Evolutionary conservation across 2,888 invertebrate species (phyloP), one percentile per base, ranked within the genome.

Genomic region (Boloria selene): DNA sequence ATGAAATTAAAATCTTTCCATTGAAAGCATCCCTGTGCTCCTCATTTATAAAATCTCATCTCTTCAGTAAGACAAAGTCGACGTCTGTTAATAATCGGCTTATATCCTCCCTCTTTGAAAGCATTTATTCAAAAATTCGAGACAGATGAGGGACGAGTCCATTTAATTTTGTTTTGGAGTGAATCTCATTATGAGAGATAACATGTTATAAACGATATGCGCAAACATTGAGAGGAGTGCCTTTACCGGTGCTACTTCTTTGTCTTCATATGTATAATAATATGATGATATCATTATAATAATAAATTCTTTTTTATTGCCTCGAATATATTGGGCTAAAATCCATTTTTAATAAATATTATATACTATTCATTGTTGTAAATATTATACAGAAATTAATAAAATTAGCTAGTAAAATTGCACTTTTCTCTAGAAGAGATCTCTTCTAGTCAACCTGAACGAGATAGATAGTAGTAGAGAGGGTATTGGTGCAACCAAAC

Each of bases 61-160:
- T 70, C 74, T 77, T 75, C 74, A 74, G 73, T 74, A 78, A 77
- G 78, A 79, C 74, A 77, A 75, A 75, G 75, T 77, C 75, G 72
- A 75, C 78, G 79, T 79, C 81, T 82, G 81, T 75, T 81, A 75
- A 79, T 86, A 87, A 87, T 86, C 85, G 80, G 84, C 83, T 87
- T 87, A 84, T 75, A 78, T 77, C 75, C 75, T 73, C 72, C 78
- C 74, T 70, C 71, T 71, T 72, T 74, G 70, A 72, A 76, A 73
- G 75, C 73, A 75, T 77, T 77, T 77, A 77, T 75, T 76, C 74
- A 77, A 73, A 74, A 72, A 73, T 71, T 73, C 69, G 68, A 69
- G 71, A 72, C 73, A 72, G 73, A 72, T 70, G 73, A 67, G 69
- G 16, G 63, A 61, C 65, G 58, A 69, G 72, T 77, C 69, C 71